phyloP scores from a whole-genome alignment of 2,797 vertebrate species.

The Falco novaeseelandiae region DNA sequence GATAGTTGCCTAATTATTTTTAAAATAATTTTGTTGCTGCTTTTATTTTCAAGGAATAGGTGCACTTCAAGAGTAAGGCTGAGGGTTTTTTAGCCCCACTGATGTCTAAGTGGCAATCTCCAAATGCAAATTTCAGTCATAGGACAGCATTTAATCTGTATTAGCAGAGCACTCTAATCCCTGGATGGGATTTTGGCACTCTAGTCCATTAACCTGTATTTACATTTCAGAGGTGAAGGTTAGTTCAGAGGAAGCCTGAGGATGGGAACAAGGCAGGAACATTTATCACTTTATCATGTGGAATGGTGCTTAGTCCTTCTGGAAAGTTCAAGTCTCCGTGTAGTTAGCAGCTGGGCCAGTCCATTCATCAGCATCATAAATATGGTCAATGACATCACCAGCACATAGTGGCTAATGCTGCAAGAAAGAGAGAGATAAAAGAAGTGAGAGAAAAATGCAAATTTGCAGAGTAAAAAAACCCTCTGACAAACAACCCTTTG shows the following conservation, averaged over 20 bases:
- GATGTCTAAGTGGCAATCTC: not conserved
- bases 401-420: slow-evolving; percentile 98
- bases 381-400: slow-evolving; percentile 97
- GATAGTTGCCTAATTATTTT: not conserved
- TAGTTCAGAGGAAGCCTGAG: not conserved
- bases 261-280: not conserved
- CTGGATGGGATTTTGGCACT: not conserved
- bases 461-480: not conserved
- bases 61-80: not conserved
- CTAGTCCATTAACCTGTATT: not conserved
- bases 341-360: slow-evolving; percentile 88
- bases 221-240: not conserved
- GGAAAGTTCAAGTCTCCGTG: slow-evolving; percentile 80
- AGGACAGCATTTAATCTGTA: not conserved
- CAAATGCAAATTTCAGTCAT: not conserved
- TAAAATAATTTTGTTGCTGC: not conserved
- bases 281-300: slow-evolving; percentile 65
- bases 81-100: not conserved
- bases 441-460: not conserved
- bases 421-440: slow-evolving; percentile 37
- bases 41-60: not conserved
- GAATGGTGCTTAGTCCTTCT: slow-evolving; percentile 85
- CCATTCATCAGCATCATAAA: slow-evolving; percentile 93
- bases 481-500: not conserved
- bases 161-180: not conserved